These are phyloP conservation scores for Coendou prehensilis DNA, from an alignment of 2,797 vertebrate species.

Conservation along the genomic window DNA sequence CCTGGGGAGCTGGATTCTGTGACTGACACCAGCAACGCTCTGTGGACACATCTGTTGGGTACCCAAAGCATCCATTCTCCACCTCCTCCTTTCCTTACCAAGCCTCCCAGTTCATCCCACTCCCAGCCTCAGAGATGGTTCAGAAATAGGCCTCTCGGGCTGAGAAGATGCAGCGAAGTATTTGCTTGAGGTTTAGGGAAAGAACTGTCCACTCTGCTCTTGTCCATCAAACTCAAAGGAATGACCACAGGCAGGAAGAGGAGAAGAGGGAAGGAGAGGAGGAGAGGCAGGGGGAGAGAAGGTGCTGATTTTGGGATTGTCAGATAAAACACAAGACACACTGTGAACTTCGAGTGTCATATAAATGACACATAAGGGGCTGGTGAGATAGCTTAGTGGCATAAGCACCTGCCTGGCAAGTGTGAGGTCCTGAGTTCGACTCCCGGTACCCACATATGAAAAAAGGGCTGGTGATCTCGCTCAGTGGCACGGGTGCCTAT, in stretches of 20 bases:
- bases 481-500: too few species aligned
- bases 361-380: neutral
- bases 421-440: too few species aligned
- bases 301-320: neutral
- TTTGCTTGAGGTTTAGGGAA: neutral
- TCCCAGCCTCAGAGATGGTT: neutral
- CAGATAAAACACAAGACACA: conserved; percentile 25
- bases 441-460: too few species aligned
- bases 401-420: too few species aligned
- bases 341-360: conserved; percentile 14
- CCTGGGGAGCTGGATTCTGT: neutral
- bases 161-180: neutral
- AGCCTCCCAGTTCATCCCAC: neutral
- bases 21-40: neutral
- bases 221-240: neutral
- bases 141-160: neutral
- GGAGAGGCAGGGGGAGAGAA: too few species aligned
- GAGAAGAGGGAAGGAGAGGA: too few species aligned
- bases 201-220: neutral
- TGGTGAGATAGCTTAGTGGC: too few species aligned
- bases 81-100: neutral
- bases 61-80: neutral
- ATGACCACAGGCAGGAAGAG: neutral
- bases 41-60: fast-evolving
- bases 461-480: too few species aligned